phyloP scores from a whole-genome alignment of 2,113 vertebrate genomes.

The Thryonomys swinderianus region DNA sequence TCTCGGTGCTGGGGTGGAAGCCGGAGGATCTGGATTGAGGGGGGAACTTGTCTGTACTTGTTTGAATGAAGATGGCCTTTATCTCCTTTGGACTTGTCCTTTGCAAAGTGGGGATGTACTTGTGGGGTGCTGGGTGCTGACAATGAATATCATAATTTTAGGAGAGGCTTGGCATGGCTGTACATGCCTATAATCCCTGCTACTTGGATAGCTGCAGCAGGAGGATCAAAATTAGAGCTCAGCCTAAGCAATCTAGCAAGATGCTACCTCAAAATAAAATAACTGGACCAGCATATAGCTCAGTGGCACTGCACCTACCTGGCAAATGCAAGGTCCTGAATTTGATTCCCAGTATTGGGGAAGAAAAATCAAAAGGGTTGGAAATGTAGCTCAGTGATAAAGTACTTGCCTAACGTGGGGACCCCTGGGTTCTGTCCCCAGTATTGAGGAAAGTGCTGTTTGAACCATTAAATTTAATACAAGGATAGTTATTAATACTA shows the following conservation, averaged over 20 bases:
- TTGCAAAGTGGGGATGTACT: background rate
- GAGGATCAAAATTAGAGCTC: background rate
- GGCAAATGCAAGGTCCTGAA: too few relatives aligned
- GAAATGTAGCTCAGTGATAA: background rate
- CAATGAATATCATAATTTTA: background rate
- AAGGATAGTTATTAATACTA: background rate
- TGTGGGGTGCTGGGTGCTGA: background rate
- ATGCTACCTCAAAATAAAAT: background rate
- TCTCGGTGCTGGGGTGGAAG: background rate
- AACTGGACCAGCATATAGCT: too few relatives aligned
- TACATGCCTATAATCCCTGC: background rate
- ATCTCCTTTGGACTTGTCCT: background rate
- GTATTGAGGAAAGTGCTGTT: background rate
- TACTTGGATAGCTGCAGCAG: background rate
- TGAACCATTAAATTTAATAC: background rate
- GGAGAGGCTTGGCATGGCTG: background rate
- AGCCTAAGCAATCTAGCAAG: background rate
- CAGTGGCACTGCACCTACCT: too few relatives aligned
- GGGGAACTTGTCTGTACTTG: background rate
- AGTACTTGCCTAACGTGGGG: background rate
- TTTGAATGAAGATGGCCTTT: background rate
- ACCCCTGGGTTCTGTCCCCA: background rate
- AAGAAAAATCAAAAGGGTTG: background rate
- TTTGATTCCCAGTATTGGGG: too few relatives aligned
- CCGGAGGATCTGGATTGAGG: background rate